These are phyloP conservation scores for Pogonognathellus flavescens DNA, from an alignment of 1,140 invertebrate genomes.

Conservation along the genomic window DNA sequence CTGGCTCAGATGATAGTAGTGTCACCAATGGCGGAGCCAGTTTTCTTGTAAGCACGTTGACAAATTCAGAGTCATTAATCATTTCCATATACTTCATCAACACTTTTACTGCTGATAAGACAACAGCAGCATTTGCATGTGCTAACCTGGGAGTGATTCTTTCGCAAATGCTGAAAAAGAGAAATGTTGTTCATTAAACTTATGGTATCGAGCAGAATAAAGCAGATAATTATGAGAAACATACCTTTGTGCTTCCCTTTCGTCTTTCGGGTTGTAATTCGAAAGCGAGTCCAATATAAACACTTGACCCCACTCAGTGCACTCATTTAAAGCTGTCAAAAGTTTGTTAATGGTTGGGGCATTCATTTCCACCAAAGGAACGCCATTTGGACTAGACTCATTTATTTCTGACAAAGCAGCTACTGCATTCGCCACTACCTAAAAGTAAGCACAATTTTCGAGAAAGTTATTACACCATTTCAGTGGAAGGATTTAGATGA, in stretches of 20 bases:
- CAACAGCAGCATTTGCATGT: conserved; percentile 99
- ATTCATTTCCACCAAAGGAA: conserved; percentile 96
- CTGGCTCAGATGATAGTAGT: conserved; percentile 96
- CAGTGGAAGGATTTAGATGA: too few relatives aligned
- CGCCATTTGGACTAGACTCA: conserved; percentile 93
- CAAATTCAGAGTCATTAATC: conserved; percentile 94
- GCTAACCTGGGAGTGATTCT: conserved; percentile 96
- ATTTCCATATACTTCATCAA: conserved; percentile 94
- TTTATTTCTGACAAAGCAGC: conserved; percentile 99
- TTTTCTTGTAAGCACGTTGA: conserved; percentile 94
- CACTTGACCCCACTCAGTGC: conserved; percentile 99
- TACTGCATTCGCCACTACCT: conserved; percentile 98
- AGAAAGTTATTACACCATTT: conserved; percentile 25
- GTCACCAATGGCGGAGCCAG: conserved; percentile 99
- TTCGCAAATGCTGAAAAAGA: conserved; percentile 91
- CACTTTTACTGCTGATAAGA: conserved; percentile 97
- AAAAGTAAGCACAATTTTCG: background rate
- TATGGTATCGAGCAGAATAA: too few relatives aligned
- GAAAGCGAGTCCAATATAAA: conserved; percentile 98
- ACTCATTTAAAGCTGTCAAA: conserved; percentile 97
- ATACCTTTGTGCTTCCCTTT: conserved; percentile 95
- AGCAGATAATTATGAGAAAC: too few relatives aligned
- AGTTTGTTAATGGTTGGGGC: conserved; percentile 98
- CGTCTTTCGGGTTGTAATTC: conserved; percentile 97
- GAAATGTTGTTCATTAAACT: too few relatives aligned